A percentile compares a stretch with the other conserved stretches of the same genome.
Evolutionary conservation across 2,113 vertebrate genomes (phyloP).

Genomic region (Heterotilapia buettikoferi): DNA sequence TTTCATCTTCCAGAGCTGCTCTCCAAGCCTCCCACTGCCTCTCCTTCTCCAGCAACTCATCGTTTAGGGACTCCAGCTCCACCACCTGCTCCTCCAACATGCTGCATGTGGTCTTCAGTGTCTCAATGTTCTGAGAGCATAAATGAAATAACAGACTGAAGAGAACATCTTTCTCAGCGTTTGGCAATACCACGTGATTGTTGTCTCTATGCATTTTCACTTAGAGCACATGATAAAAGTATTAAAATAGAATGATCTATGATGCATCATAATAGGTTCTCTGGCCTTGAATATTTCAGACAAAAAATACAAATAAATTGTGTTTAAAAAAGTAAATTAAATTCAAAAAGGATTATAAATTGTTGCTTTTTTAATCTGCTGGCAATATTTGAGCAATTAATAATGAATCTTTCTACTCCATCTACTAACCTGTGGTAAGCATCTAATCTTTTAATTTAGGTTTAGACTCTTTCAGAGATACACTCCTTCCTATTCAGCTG

Average conservation of each 20-base stretch:
- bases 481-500: neutral
- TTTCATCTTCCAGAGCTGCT: constrained; percentile 90
- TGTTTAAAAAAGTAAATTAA: neutral
- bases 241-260: neutral
- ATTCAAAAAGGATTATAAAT: neutral
- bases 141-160: neutral
- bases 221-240: neutral
- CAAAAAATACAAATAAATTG: neutral
- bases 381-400: neutral
- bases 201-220: neutral
- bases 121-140: constrained; percentile 90
- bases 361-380: neutral
- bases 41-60: constrained; percentile 94
- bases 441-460: neutral
- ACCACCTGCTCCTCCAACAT: constrained; percentile 99
- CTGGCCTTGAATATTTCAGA: neutral
- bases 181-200: neutral
- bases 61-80: constrained; percentile 95
- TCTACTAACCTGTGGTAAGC: neutral
- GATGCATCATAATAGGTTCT: neutral
- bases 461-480: neutral
- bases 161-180: neutral
- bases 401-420: neutral
- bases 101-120: constrained; percentile 97
- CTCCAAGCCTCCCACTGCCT: constrained; percentile 97